Evolutionary conservation across 2,113 vertebrate species (phyloP).

Genomic region (Panthera uncia): DNA sequence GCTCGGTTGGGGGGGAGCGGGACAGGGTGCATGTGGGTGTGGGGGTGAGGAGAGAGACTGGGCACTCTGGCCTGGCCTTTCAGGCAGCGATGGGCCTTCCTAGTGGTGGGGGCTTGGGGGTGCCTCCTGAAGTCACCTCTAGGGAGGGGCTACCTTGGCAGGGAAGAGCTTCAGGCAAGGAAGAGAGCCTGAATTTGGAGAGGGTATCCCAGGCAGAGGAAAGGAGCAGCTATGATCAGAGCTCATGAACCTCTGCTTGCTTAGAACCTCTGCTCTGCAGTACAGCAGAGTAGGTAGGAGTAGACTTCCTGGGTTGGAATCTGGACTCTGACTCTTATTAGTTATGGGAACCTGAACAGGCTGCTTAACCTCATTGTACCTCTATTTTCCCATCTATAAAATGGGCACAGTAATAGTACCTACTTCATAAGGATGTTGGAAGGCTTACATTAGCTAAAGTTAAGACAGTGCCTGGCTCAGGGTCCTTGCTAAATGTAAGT

Average conservation of each 20-base stretch:
- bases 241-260: neutral
- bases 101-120: neutral
- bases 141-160: neutral
- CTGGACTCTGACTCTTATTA: neutral
- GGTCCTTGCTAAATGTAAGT: neutral
- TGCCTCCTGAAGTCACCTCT: neutral
- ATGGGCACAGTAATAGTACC: neutral
- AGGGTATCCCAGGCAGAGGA: neutral
- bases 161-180: neutral
- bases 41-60: neutral
- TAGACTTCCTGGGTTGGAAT: neutral
- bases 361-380: neutral
- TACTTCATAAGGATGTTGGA: neutral
- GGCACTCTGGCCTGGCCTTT: neutral
- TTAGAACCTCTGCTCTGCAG: neutral
- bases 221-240: neutral
- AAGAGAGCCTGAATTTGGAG: neutral
- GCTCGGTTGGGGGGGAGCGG: slow-evolving; percentile 79
- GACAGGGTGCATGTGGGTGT: slow-evolving; percentile 39
- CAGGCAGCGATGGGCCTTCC: neutral
- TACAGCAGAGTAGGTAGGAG: neutral
- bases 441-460: neutral
- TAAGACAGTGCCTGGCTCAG: neutral
- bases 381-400: neutral
- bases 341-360: neutral